Evolutionary conservation across 1,140 invertebrate genomes (phyloP), one percentile per base, ranked within the genome.

Genomic region (Pogonus chalceus): DNA sequence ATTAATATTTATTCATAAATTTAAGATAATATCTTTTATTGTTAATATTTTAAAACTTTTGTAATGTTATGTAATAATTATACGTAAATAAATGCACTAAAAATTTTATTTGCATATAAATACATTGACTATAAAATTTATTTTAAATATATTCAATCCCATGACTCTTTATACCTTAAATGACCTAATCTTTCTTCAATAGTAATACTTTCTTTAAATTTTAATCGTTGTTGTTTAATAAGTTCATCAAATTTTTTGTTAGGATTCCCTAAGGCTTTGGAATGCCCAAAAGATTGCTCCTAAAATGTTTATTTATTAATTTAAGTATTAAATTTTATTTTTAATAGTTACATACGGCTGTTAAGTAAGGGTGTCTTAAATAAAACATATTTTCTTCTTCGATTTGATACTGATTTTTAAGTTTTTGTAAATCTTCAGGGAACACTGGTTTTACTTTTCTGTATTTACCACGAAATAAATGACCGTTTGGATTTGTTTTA

Each of bases 321-420:
- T 49, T 50, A 52, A 23, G 49, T 20, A 55, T 2, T 12, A 24
- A n/a, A 52, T 53, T 46, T 43, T 43, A 53, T 49, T 23, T 50
- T 18, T 54, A n/a, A 16, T 55, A 20, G 7, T 49, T 31, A 23
- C 21, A 60, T 67, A 78, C 78, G 20, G 60, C 43, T 1, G 78
- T 81, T 50, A 84, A 64, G 59, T 80, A 84, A 0, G 81, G 74
- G 66, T 83, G 75, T 48, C 80, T 68, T n/a, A 84, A 63, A 52
- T 73, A 68, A 16, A 82, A 66, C 81, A 84, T 83, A 55, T 81
- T 83, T 55, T 72, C 54, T 60, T 84, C 81, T 68, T 83, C 78
- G 20, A 75, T 73, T 62, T 78, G 73, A 46, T 78, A 75, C 56
- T 81, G 72, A 0, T 63, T 51, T 49, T 62, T 69, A 14, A 79